Conservation (phyloP, 2,797 vertebrate genomes). For the Propithecus perrieri region DNA sequence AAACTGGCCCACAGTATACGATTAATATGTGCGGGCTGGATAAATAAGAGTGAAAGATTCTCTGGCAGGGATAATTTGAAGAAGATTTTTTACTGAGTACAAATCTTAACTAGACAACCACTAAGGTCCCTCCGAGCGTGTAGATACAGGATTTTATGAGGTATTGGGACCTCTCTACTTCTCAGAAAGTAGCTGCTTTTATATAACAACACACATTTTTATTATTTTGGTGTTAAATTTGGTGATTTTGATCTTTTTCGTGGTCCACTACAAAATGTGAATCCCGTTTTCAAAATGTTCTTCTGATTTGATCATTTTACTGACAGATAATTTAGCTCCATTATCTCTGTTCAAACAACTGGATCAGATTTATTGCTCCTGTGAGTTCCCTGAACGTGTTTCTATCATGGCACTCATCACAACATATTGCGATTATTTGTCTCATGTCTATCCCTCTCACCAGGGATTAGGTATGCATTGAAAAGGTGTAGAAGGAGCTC, state of each 20-base stretch:
- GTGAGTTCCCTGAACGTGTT: not conserved
- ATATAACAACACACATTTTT: not conserved
- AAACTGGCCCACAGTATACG: not conserved
- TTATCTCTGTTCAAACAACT: slow-evolving; percentile 34
- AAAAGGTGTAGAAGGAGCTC: not conserved
- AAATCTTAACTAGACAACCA: not conserved
- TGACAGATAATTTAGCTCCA: slow-evolving; percentile 19
- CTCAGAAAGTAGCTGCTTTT: not conserved
- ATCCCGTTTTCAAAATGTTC: not conserved
- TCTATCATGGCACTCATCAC: not conserved
- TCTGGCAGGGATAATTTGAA: not conserved
- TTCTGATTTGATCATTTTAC: slow-evolving; percentile 47
- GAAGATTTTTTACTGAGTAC: not conserved
- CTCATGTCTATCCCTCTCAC: not conserved
- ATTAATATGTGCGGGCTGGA: not conserved
- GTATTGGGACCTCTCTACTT: not conserved
- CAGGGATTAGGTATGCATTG: not conserved
- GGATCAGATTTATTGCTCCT: slow-evolving; percentile 17
- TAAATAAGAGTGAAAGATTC: not conserved
- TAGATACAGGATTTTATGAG: not conserved
- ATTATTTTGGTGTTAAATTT: not conserved
- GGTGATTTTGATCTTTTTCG: slow-evolving; percentile 43
- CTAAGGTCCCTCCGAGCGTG: not conserved
- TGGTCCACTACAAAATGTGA: not conserved
- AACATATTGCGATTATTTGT: not conserved